These are phyloP conservation scores for Tapera naevia DNA, from an alignment of 2,797 vertebrate species.

Conservation along the genomic window DNA sequence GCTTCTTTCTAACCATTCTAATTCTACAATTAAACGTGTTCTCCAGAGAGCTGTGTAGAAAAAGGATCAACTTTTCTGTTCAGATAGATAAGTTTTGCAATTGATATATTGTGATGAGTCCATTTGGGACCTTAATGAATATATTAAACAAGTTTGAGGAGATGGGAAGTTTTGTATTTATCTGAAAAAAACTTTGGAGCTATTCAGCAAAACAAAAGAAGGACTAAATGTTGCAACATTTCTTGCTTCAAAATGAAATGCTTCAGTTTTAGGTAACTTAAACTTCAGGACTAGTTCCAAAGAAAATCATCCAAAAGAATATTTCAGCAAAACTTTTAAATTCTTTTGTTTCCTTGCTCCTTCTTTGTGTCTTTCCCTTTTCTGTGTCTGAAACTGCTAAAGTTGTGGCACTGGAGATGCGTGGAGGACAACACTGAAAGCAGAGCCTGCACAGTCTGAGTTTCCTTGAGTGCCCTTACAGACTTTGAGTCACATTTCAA, in stretches of 20 bases:
- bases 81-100: neutral
- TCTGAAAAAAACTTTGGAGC: neutral
- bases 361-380: neutral
- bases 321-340: neutral
- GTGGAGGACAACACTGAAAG: neutral
- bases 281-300: neutral
- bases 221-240: neutral
- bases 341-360: neutral
- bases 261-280: slow-evolving; percentile 31
- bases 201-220: neutral
- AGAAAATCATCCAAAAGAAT: neutral
- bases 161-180: neutral
- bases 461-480: neutral
- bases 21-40: neutral
- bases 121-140: neutral
- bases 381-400: neutral
- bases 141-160: neutral
- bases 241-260: neutral
- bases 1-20: neutral
- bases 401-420: neutral
- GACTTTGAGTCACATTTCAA: neutral
- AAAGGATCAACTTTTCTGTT: neutral
- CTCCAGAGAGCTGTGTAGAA: neutral
- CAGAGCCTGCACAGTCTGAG: neutral
- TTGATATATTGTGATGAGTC: neutral